phyloP scores from a whole-genome alignment of 2,888 invertebrate genomes.

The Dicycla oo region DNA sequence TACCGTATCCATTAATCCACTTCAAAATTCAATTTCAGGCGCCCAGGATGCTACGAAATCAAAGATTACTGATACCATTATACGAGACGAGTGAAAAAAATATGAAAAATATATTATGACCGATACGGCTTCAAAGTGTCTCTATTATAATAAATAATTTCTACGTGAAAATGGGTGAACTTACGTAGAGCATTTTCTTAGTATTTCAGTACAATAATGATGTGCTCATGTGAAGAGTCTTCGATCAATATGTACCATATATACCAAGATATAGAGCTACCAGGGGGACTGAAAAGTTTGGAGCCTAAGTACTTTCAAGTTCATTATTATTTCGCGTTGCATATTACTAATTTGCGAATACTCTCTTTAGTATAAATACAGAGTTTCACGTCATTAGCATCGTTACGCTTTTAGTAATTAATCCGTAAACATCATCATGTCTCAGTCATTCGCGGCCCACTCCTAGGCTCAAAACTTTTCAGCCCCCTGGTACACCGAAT shows the following conservation, averaged over 20 bases:
- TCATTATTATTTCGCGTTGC: too few species aligned
- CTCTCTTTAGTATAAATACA: too few species aligned
- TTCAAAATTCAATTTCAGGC: slow-evolving; percentile 25
- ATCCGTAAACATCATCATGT: too few species aligned
- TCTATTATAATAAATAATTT: slow-evolving; percentile 41
- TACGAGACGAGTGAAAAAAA: slow-evolving; percentile 36
- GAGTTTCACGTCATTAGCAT: too few species aligned
- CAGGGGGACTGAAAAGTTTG: too few species aligned
- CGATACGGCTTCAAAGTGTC: slow-evolving; percentile 34
- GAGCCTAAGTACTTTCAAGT: too few species aligned
- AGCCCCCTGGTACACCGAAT: too few species aligned
- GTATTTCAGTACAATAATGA: slow-evolving; percentile 7
- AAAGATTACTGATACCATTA: slow-evolving; percentile 45
- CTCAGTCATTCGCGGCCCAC: too few species aligned
- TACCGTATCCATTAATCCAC: slow-evolving; percentile 3
- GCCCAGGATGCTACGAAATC: slow-evolving; percentile 32
- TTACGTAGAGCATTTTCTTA: slow-evolving; percentile 32
- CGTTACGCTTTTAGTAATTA: too few species aligned
- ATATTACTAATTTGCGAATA: too few species aligned
- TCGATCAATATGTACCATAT: slow-evolving; percentile 4
- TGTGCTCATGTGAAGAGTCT: slow-evolving; percentile 2
- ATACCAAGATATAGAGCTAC: too few species aligned
- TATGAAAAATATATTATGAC: slow-evolving; percentile 24
- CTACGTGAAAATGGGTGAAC: slow-evolving; percentile 24
- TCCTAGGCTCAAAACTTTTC: too few species aligned